Evolutionary conservation across 2,797 vertebrate species (phyloP).

Genomic region (Decapterus maruadsi): DNA sequence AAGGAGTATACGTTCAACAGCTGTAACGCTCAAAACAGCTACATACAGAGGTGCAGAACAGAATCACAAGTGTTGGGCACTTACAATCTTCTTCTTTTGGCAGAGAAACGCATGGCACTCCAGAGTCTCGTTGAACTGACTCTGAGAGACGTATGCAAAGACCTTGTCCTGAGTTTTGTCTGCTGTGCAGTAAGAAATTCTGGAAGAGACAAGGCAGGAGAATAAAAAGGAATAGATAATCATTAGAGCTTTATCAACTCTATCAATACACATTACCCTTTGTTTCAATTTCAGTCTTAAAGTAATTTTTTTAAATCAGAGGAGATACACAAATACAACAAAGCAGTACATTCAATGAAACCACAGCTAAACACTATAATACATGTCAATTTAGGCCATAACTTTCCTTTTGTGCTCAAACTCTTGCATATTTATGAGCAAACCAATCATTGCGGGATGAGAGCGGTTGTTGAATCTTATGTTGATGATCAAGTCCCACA

Average conservation of each 20-base stretch:
- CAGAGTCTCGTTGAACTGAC: slow-evolving; percentile 90
- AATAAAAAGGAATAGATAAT: background rate
- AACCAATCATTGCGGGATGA: slow-evolving; percentile 40
- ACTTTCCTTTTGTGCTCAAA: slow-evolving; percentile 33
- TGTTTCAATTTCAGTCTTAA: slow-evolving; percentile 4
- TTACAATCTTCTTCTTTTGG: slow-evolving; percentile 95
- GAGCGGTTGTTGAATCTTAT: slow-evolving; percentile 55
- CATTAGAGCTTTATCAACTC: background rate
- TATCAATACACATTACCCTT: too few relatives aligned
- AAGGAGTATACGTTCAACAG: background rate
- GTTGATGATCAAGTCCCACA: slow-evolving; percentile 52
- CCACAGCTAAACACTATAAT: background rate
- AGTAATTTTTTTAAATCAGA: background rate
- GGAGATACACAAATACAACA: slow-evolving; percentile 5
- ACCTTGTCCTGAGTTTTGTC: slow-evolving; percentile 97
- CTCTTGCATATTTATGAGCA: slow-evolving; percentile 62
- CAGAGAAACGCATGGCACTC: slow-evolving; percentile 95
- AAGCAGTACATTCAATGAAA: slow-evolving; percentile 11
- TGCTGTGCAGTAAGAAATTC: slow-evolving; percentile 96
- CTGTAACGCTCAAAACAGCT: background rate
- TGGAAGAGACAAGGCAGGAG: slow-evolving; percentile 58
- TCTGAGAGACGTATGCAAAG: slow-evolving; percentile 94
- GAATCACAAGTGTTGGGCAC: slow-evolving; percentile 44
- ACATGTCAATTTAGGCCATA: slow-evolving; percentile 10
- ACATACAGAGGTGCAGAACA: background rate